Conservation (phyloP, 2,888 invertebrate species). For the Salpingus planirostris region DNA sequence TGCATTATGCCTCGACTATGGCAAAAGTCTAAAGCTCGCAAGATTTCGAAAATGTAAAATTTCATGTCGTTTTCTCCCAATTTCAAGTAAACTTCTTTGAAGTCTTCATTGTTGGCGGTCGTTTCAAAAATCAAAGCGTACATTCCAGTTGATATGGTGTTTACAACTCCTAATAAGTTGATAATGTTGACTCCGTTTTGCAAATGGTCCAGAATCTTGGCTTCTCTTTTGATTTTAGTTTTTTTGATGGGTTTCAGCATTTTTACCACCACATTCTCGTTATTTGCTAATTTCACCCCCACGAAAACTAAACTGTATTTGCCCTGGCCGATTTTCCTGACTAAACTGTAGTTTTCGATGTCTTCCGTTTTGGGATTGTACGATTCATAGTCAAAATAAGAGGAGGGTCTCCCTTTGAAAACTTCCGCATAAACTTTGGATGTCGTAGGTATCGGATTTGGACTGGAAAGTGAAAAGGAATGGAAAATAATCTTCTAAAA, state of each 20-base stretch:
- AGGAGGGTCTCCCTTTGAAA: slow-evolving; percentile 28
- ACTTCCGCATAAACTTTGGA: slow-evolving; percentile 35
- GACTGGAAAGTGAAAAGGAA: slow-evolving; percentile 3
- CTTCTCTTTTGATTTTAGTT: slow-evolving; percentile 39
- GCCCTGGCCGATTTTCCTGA: slow-evolving; percentile 37
- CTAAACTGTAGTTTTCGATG: slow-evolving; percentile 32
- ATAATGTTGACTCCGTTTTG: slow-evolving; percentile 36
- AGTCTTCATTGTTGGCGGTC: slow-evolving; percentile 34
- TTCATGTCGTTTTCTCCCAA: slow-evolving; percentile 36
- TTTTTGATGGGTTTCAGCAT: slow-evolving; percentile 39
- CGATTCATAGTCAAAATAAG: slow-evolving; percentile 37
- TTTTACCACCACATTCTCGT: slow-evolving; percentile 36
- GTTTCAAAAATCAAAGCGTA: slow-evolving; percentile 37
- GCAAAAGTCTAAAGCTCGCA: slow-evolving; percentile 40
- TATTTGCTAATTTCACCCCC: slow-evolving; percentile 29
- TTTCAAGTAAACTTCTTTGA: slow-evolving; percentile 37
- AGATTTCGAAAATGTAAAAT: slow-evolving; percentile 41
- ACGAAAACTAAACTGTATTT: slow-evolving; percentile 41
- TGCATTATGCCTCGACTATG: slow-evolving; percentile 41
- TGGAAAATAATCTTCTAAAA: no score
- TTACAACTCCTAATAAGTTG: slow-evolving; percentile 29
- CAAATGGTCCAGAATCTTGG: slow-evolving; percentile 38
- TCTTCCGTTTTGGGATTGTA: slow-evolving; percentile 30
- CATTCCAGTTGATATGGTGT: slow-evolving; percentile 23
- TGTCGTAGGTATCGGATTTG: slow-evolving; percentile 21